A percentile compares a stretch with the other conserved stretches of the same genome.
Evolutionary conservation across 2,888 invertebrate species (phyloP).

Genomic region (Reticulitermes lucifugus): DNA sequence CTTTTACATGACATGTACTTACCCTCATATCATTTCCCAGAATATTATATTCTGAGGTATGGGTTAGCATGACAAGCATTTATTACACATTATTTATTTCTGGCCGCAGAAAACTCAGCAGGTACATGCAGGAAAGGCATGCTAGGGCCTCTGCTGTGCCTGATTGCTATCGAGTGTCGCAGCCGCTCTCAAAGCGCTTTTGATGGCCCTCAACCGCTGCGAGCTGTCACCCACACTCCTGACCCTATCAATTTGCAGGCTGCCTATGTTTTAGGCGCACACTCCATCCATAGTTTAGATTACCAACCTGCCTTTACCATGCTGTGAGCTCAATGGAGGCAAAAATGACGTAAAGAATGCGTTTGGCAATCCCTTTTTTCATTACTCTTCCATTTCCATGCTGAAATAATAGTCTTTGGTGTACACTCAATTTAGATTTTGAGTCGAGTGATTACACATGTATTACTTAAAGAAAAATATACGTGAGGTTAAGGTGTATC

Average conservation of each 20-base stretch:
- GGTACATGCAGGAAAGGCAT: background rate
- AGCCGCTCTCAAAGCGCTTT: conserved; percentile 43
- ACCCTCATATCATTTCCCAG: background rate
- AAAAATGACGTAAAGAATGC: conserved; percentile 32
- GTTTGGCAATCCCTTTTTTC: conserved; percentile 14
- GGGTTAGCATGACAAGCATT: conserved; percentile 10
- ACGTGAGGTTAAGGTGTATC: background rate
- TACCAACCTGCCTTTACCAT: conserved; percentile 43
- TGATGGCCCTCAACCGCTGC: conserved; percentile 48
- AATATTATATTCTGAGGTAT: background rate
- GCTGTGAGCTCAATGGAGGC: conserved; percentile 10
- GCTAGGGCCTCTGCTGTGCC: too few relatives aligned
- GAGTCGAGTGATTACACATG: background rate
- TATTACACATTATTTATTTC: conserved; percentile 13
- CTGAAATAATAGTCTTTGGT: background rate
- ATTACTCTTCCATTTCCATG: background rate
- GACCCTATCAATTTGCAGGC: conserved; percentile 48
- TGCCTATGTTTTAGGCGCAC: conserved; percentile 48
- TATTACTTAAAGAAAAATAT: background rate
- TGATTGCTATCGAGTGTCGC: conserved; percentile 39
- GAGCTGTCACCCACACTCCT: conserved; percentile 44
- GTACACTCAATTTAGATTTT: background rate
- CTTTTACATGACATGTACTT: too few relatives aligned
- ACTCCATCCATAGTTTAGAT: conserved; percentile 45
- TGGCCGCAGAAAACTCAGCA: background rate